Percentiles rank a stretch among this genome's conserved stretches.
Conservation (phyloP, 2,888 invertebrate genomes). For the Drosophila yooni region DNA sequence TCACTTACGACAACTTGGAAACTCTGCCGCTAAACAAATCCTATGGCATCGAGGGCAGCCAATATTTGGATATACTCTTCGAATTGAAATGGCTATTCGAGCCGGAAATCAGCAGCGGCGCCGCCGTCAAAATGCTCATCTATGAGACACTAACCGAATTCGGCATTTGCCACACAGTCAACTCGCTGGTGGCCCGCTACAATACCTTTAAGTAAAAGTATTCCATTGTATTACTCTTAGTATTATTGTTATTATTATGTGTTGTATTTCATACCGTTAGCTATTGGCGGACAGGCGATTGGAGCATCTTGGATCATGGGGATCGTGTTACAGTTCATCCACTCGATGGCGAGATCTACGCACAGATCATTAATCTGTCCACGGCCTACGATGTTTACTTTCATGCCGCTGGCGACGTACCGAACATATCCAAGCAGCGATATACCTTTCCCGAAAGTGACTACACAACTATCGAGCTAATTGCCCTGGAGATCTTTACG, state of each 20-base stretch:
- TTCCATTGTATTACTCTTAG: neutral
- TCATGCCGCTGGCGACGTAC: conserved; percentile 89
- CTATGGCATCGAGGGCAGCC: conserved; percentile 86
- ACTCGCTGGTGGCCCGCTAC: conserved; percentile 87
- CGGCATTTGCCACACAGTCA: conserved; percentile 89
- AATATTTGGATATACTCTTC: conserved; percentile 87
- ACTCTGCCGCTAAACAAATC: conserved; percentile 86
- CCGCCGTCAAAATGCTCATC: conserved; percentile 86
- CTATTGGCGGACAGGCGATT: conserved; percentile 87
- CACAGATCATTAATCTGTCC: conserved; percentile 90
- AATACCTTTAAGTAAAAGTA: conserved; percentile 79
- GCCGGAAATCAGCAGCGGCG: conserved; percentile 87
- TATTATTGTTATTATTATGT: neutral
- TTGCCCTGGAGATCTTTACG: conserved; percentile 87
- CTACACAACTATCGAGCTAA: conserved; percentile 88
- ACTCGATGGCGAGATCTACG: conserved; percentile 91
- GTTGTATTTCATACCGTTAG: conserved; percentile 77
- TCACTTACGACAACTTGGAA: conserved; percentile 88
- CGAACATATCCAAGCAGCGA: conserved; percentile 88
- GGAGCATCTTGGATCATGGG: conserved; percentile 86
- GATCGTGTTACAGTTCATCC: conserved; percentile 88
- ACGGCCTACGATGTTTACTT: conserved; percentile 88
- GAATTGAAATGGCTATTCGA: conserved; percentile 86
- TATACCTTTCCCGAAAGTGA: conserved; percentile 86
- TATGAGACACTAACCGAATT: conserved; percentile 88